Base-by-base conservation (phyloP, 1,140 invertebrate genomes). In the Hycleus phaleratus region DNA sequence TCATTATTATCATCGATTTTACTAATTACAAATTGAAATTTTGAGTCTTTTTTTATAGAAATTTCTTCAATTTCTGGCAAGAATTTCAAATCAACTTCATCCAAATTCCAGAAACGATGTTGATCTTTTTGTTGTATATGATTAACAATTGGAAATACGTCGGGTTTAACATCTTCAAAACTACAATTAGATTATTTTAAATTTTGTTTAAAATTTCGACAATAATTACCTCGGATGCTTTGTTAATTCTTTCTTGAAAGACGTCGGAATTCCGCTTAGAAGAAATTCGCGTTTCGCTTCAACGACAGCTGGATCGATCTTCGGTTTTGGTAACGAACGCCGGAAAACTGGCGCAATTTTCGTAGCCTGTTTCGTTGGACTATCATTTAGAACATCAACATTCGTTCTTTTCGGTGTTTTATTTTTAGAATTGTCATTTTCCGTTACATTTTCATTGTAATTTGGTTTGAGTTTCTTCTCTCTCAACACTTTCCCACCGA, bases 331-430 rank as follows among this genome's bases (percentile, higher is more conserved):
- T 39, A 67, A 67, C n/a, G 63, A 51, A 46, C 73, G 74, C 3
- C 75, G 56, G 71, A 84, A 84, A n/a, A 84, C 73, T n/a, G 82
- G 82, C 6, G 82, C 82, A 42, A 84, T 66, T 67, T 78, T 80
- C 18, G 72, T 64, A 38, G 32, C 4, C 43, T 56, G 7, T 52
- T 10, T 26, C 38, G 38, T 60, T 60, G 50, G 18, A 18, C 18
- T 18, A 18, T 18, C 18, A 18, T 18, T 18, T 18, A 18, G 18
- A 18, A 18, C 18, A 18, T 1, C 1, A 18, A 18, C 12, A 12
- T 12, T 18, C 18, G 18, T 1, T 26, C 10, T 52, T 42, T 24
- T 52, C 6, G 45, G 52, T 46, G 12, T 46, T 26, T 3, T 9
- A 10, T 43, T 53, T 44, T 7, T 25, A 1, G 25, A 8, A 10